phyloP scores from a whole-genome alignment of 2,797 vertebrate genomes.

The Labeo calbasu region DNA sequence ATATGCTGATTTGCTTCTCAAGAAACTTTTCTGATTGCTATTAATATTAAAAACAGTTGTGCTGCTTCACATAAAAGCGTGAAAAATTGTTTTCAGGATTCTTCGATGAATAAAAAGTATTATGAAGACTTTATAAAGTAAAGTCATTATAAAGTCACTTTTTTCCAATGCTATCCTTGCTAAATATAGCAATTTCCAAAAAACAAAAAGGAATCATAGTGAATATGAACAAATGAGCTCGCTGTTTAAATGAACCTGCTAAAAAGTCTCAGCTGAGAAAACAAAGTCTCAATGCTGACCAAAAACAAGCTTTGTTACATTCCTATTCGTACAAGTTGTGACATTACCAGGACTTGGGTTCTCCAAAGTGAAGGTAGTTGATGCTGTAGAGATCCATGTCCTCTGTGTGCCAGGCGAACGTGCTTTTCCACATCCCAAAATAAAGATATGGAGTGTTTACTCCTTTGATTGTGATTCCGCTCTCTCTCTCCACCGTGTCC shows the following conservation, averaged over 20 bases:
- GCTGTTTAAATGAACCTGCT: neutral
- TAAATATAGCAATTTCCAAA: neutral
- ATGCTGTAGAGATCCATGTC: slow-evolving; percentile 99
- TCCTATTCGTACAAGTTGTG: neutral
- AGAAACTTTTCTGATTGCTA: neutral
- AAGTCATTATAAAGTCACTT: too few species aligned
- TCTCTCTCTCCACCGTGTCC: slow-evolving; percentile 91
- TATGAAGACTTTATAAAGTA: too few species aligned
- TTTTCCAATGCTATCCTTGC: neutral
- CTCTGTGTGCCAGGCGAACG: slow-evolving; percentile 97
- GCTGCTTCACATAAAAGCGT: neutral
- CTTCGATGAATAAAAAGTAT: neutral
- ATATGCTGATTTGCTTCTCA: neutral
- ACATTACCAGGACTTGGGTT: slow-evolving; percentile 94
- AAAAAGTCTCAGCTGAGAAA: neutral
- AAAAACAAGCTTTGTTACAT: neutral
- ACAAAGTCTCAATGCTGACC: neutral
- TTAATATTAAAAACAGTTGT: neutral
- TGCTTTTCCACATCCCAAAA: slow-evolving; percentile 99
- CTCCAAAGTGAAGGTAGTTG: slow-evolving; percentile 96
- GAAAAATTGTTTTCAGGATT: neutral
- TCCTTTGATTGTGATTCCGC: slow-evolving; percentile 93
- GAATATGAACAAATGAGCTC: neutral
- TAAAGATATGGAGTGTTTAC: slow-evolving; percentile 94
- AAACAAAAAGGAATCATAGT: too few species aligned